A percentile compares a stretch with the other conserved stretches of the same genome.
phyloP scores from a whole-genome alignment of 92 coral and sea anemone species.

The Phenganax subtilis region DNA sequence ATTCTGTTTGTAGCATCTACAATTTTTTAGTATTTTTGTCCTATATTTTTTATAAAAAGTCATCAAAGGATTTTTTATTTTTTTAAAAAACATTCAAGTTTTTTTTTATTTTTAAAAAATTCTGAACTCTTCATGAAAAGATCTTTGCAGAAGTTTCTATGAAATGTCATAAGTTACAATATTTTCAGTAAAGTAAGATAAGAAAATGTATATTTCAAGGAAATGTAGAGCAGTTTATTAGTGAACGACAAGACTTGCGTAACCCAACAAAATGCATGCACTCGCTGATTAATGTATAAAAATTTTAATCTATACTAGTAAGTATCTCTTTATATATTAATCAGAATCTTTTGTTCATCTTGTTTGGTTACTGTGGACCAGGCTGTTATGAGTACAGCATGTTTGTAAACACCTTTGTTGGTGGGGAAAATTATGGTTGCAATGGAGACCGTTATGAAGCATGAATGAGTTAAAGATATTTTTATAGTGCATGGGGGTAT shows the following conservation, averaged over 20 bases:
- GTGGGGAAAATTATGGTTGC: slow-evolving; percentile 8
- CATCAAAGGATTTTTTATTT: not conserved
- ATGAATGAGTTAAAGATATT: not conserved
- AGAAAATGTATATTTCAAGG: no score
- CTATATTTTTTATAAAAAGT: slow-evolving; percentile 8
- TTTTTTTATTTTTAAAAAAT: not conserved
- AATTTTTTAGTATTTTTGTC: not conserved
- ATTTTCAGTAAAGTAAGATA: no score
- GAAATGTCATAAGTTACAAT: no score
- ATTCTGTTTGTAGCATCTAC: not conserved
- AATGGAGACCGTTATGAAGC: not conserved
- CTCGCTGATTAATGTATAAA: no score
- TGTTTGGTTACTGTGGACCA: not conserved
- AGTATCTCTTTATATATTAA: no score
- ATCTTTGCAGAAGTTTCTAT: no score
- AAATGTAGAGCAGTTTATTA: no score
- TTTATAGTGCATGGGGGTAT: not conserved
- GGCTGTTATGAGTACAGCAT: not conserved
- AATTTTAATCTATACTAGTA: no score
- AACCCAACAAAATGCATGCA: no score
- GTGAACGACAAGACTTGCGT: no score
- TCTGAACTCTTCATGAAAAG: no score
- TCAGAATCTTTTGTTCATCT: not conserved
- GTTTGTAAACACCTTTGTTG: not conserved
- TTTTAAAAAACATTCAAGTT: not conserved